Conservation (phyloP, 2,797 vertebrate species). For the Tiaroga cobitis region DNA sequence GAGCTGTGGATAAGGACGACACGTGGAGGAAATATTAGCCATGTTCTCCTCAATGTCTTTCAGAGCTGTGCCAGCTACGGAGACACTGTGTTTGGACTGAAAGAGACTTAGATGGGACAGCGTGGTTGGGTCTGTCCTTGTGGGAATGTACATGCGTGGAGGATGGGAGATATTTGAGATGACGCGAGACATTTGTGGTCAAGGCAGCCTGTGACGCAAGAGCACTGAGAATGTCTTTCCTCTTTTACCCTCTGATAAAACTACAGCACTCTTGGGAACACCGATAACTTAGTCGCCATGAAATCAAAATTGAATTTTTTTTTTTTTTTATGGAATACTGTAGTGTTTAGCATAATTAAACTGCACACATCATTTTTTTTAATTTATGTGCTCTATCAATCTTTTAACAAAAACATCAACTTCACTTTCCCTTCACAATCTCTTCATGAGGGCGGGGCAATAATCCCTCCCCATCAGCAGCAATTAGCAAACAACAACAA, state of each 20-base stretch:
- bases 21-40: not conserved
- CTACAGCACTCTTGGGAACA: conserved; percentile 7
- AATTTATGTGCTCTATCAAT: not conserved
- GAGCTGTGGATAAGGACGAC: not conserved
- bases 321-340: not conserved
- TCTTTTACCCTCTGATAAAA: conserved; percentile 5
- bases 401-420: not conserved
- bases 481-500: not conserved
- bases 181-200: conserved; percentile 30
- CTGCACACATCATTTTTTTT: not conserved
- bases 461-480: not conserved
- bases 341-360: not conserved
- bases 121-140: conserved; percentile 38
- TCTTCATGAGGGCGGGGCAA: not conserved
- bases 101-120: not conserved
- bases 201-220: conserved; percentile 48
- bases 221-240: not conserved
- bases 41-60: not conserved
- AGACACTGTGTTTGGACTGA: not conserved
- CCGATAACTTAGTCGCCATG: not conserved
- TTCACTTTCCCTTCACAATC: not conserved
- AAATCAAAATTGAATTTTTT: not conserved
- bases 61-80: not conserved
- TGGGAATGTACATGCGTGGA: conserved; percentile 7
- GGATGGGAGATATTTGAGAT: conserved; percentile 49